These are phyloP conservation scores for Lysiphlebus fabarum DNA, from an alignment of 1,140 invertebrate species.

Conservation along the genomic window DNA sequence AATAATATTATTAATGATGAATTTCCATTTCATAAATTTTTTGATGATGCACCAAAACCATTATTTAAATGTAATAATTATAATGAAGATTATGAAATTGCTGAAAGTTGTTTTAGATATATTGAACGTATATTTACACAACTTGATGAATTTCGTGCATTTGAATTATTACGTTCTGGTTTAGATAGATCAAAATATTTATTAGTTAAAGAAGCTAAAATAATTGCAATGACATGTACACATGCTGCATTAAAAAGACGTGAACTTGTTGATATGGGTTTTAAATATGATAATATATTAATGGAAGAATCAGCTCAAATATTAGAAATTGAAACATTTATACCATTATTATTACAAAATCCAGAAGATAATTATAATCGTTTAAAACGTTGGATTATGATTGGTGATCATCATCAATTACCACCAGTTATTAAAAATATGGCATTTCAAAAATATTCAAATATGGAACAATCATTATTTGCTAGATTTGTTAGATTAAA, in stretches of 20 bases:
- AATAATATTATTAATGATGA: conserved; percentile 60
- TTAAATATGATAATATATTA: conserved; percentile 97
- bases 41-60: conserved; percentile 88
- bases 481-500: conserved; percentile 93
- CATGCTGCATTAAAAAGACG: conserved; percentile 96
- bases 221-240: conserved; percentile 99
- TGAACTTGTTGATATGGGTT: conserved; percentile 93
- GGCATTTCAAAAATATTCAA: conserved; percentile 99
- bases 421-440: conserved; percentile 99
- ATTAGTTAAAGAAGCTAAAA: conserved; percentile 97
- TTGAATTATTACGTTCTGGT: conserved; percentile 93
- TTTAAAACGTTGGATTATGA: conserved; percentile 99
- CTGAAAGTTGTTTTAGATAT: conserved; percentile 91
- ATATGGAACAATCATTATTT: conserved; percentile 99
- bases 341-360: conserved; percentile 95
- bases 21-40: conserved; percentile 93
- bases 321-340: conserved; percentile 99
- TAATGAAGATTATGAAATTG: conserved; percentile 87
- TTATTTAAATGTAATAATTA: conserved; percentile 79
- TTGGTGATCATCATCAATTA: conserved; percentile 98
- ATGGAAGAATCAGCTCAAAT: conserved; percentile 99
- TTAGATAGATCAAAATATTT: conserved; percentile 94
- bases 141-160: conserved; percentile 96
- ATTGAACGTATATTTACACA: conserved; percentile 95
- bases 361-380: conserved; percentile 94